These are phyloP conservation scores for Poeciliopsis prolifica DNA, from an alignment of 2,113 vertebrate species.

Conservation along the genomic window DNA sequence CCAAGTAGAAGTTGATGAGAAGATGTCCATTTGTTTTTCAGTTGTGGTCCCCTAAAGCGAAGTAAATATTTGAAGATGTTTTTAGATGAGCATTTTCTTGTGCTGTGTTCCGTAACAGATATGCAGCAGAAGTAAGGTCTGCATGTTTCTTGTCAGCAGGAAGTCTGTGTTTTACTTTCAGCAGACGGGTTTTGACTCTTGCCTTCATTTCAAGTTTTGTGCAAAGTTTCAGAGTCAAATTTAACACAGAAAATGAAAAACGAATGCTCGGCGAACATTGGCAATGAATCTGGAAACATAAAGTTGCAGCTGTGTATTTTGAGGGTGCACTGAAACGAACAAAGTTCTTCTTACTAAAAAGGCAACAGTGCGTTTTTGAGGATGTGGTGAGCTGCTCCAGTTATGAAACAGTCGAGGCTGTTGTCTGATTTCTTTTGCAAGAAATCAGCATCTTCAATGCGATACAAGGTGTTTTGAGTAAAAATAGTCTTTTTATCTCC, in stretches of 20 bases:
- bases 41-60: neutral
- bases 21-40: constrained; percentile 27
- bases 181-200: constrained; percentile 3
- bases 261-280: neutral
- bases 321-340: neutral
- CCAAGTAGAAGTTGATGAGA: constrained; percentile 10
- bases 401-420: constrained; percentile 32
- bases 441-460: constrained; percentile 38
- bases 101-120: constrained; percentile 13
- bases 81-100: constrained; percentile 4
- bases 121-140: constrained; percentile 8
- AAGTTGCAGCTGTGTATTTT: neutral
- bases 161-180: constrained; percentile 33
- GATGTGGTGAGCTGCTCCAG: constrained; percentile 62
- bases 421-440: constrained; percentile 32
- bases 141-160: neutral
- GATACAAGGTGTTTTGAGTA: neutral
- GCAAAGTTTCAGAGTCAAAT: neutral
- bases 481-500: neutral
- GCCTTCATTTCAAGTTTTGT: neutral
- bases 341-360: neutral
- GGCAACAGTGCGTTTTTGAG: constrained; percentile 41
- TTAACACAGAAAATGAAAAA: neutral
- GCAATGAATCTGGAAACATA: constrained; percentile 14
- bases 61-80: constrained; percentile 1